Evolutionary conservation across 2,888 invertebrate species (phyloP).

Genomic region (Apantesis nais): DNA sequence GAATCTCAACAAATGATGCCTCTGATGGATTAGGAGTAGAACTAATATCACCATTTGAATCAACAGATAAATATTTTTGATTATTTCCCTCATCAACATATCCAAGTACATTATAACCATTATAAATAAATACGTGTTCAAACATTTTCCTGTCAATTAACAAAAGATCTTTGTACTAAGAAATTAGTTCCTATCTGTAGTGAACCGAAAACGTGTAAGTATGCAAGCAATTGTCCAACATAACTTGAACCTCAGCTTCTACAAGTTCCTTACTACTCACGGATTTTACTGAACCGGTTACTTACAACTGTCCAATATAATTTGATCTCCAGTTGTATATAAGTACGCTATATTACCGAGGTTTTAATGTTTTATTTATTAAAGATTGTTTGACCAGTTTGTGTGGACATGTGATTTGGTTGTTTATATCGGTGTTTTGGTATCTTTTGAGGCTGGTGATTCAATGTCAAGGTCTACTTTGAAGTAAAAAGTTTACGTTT

Average conservation of each 20-base stretch:
- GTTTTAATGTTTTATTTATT: conserved; percentile 24
- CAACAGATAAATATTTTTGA: too few species aligned
- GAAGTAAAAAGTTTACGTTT: conserved; percentile 55
- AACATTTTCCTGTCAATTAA: conserved; percentile 48
- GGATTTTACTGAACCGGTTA: conserved; percentile 22
- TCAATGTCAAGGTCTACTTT: conserved; percentile 60
- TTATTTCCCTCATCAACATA: too few species aligned
- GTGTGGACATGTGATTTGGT: conserved; percentile 20
- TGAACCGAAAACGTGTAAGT: conserved; percentile 45
- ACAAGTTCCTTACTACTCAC: not conserved
- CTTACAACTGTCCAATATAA: conserved; percentile 20
- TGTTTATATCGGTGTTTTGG: conserved; percentile 25
- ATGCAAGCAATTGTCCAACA: conserved; percentile 34
- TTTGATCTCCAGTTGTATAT: conserved; percentile 19
- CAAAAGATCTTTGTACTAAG: conserved; percentile 44
- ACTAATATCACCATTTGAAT: too few species aligned
- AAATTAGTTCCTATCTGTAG: conserved; percentile 55
- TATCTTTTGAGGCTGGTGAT: conserved; percentile 35
- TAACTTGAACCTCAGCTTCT: conserved; percentile 24
- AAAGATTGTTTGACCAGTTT: conserved; percentile 22
- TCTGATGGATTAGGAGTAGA: too few species aligned
- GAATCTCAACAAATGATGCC: too few species aligned
- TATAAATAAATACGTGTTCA: conserved; percentile 28
- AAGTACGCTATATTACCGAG: conserved; percentile 22
- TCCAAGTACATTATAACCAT: not conserved